A percentile compares a stretch with the other conserved stretches of the same genome.
Conservation (phyloP, 2,888 invertebrate species). For the Deilephila porcellus region DNA sequence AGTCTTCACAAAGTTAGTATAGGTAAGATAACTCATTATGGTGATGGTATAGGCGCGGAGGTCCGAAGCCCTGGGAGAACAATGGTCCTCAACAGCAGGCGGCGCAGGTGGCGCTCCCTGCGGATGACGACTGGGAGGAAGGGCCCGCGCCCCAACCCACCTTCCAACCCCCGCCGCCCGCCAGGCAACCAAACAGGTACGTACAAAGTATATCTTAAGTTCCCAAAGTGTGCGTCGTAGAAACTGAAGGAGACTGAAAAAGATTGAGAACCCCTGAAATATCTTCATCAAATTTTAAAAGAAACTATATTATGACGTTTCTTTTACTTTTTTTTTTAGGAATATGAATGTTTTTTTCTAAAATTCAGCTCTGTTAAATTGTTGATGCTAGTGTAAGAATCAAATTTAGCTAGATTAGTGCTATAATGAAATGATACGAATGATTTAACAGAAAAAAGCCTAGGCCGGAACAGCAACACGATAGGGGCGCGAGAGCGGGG, state of each 20-base stretch:
- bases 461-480: constrained; percentile 65
- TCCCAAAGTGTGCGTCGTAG: too few relatives aligned
- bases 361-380: too few relatives aligned
- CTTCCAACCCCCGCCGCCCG: constrained; percentile 33
- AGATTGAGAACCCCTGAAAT: too few relatives aligned
- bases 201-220: not conserved
- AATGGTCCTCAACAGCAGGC: constrained; percentile 35
- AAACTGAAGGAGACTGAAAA: too few relatives aligned
- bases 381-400: too few relatives aligned
- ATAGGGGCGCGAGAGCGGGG: constrained; percentile 49
- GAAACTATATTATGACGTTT: too few relatives aligned
- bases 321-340: too few relatives aligned
- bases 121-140: constrained; percentile 26
- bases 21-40: not conserved
- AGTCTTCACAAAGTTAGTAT: not conserved
- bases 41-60: constrained; percentile 53
- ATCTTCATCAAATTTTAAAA: too few relatives aligned
- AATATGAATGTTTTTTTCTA: too few relatives aligned
- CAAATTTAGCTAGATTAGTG: too few relatives aligned
- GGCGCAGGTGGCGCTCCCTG: constrained; percentile 40
- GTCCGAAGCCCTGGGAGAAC: constrained; percentile 64
- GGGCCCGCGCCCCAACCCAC: constrained; percentile 46
- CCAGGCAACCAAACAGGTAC: constrained; percentile 6
- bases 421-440: constrained; percentile 38
- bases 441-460: constrained; percentile 78